phyloP scores from a whole-genome alignment of 2,113 vertebrate species.

The Myotis lucifugus region DNA sequence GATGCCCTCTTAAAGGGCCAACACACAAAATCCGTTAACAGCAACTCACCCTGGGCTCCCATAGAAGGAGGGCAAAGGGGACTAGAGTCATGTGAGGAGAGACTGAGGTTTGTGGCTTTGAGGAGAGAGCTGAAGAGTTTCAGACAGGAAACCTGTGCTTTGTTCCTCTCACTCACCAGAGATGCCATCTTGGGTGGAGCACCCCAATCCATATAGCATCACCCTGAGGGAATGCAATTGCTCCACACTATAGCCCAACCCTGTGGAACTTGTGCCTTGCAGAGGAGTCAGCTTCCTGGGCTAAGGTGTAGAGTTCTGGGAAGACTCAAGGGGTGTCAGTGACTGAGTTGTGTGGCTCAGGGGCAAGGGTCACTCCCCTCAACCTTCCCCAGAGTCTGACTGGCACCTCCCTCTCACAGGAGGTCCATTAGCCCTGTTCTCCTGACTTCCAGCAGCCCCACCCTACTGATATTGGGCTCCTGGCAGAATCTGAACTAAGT shows the following conservation, averaged over 20 bases:
- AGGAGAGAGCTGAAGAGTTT: not conserved
- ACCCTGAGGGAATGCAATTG: not conserved
- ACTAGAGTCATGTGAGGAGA: not conserved
- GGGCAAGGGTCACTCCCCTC: not conserved
- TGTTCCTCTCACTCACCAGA: not conserved
- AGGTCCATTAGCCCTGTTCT: not conserved
- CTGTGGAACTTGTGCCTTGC: not conserved
- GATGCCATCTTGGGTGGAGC: not conserved
- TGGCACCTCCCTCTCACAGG: not conserved
- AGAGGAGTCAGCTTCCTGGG: not conserved
- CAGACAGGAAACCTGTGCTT: not conserved
- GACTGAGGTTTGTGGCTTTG: not conserved
- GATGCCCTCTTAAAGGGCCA: not conserved
- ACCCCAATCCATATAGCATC: not conserved
- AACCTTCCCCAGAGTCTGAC: not conserved
- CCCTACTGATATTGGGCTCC: not conserved
- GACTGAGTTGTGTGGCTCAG: not conserved
- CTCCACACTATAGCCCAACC: not conserved
- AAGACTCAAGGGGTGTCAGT: not conserved
- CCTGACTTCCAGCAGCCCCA: not conserved
- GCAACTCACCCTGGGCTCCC: not conserved
- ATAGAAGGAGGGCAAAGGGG: not conserved
- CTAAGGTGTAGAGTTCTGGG: not conserved
- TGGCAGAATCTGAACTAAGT: not conserved
- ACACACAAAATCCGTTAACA: not conserved